Percentiles rank a stretch among this genome's conserved stretches.
Conservation (phyloP, 2,888 invertebrate species). For the Tetragonisca angustula region DNA sequence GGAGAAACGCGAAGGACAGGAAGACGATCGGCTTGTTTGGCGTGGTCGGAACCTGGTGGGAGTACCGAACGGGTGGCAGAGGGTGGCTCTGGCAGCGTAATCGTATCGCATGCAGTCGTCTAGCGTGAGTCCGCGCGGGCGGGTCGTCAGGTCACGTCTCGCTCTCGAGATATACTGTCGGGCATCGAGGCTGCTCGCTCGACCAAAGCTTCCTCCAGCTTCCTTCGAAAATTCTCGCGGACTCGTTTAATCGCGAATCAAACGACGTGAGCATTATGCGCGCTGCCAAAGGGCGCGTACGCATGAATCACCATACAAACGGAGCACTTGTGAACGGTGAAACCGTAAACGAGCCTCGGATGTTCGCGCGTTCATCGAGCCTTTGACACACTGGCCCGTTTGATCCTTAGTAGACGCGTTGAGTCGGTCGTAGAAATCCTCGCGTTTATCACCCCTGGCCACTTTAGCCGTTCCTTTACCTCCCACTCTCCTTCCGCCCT, state of each 20-base stretch:
- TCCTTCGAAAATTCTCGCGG: constrained; percentile 4
- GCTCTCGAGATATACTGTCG: constrained; percentile 17
- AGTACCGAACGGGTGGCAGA: constrained; percentile 55
- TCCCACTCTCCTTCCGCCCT: background rate
- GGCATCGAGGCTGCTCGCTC: constrained; percentile 15
- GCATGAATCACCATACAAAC: constrained; percentile 59
- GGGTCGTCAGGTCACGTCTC: constrained; percentile 60
- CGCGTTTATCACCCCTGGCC: constrained; percentile 45
- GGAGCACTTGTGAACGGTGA: constrained; percentile 58
- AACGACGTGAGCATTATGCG: constrained; percentile 71
- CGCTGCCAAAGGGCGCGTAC: constrained; percentile 69
- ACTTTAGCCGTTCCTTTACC: constrained; percentile 3
- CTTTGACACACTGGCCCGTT: constrained; percentile 73
- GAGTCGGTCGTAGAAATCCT: constrained; percentile 52
- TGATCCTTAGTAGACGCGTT: constrained; percentile 58
- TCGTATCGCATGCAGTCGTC: constrained; percentile 82
- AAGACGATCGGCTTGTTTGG: constrained; percentile 23
- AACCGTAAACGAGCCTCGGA: constrained; percentile 55
- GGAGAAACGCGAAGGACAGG: constrained; percentile 33
- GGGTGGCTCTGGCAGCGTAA: constrained; percentile 78
- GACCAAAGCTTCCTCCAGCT: background rate
- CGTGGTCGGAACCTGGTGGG: constrained; percentile 43
- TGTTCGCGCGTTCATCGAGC: constrained; percentile 52
- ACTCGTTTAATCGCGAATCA: constrained; percentile 14
- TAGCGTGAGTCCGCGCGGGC: constrained; percentile 79